Base-by-base conservation (phyloP, 2,797 vertebrate genomes). In the Acipenser transmontanus region DNA sequence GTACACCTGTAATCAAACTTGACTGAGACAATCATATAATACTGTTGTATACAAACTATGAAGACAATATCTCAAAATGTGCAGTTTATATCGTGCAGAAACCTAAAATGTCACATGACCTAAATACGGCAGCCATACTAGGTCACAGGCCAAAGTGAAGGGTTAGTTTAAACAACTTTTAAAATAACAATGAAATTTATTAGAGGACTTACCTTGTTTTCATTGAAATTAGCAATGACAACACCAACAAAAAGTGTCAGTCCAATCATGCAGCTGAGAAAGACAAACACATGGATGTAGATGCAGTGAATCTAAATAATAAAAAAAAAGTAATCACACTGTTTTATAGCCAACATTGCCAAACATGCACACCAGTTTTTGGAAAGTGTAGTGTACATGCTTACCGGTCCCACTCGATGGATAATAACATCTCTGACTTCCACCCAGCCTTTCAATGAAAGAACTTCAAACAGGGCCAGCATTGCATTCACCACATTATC, bases 251-350 rank as follows among this genome's bases (percentile, higher is more conserved):
- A 99, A 70, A 99, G 90, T 2, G 97, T 99, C 78, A 99, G 89
- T 73, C 97, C 97, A 70, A 99, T 99, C 97, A 99, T 99, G 81
- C 97, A 99, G 71, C 97, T 97, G 79, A 99, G 89, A 78, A 99
- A 99, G 63, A 99, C 97, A 77, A 99, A 99, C 64, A 99, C 97
- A 2, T 99, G 97, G 80, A 99, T 99, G 78, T 99, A 99, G 87
- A 99, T 99, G 78, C 97, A 97, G n/a, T 99, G 97, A 74, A 99
- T 98, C 97, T 99, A 87, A 63, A 80, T 34, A 34, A 34, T 17
- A 17, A 17, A 1, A 34, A 34, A 34, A 34, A 34, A 34, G 4
- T 0, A 34, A 34, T 34, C 34, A 34, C 34, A 34, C 34, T 34
- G 34, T 34, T 34, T 34, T 34, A 34, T 34, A 34, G 34, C 34